Base-by-base conservation (phyloP, 2,113 vertebrate species). In the Nothocercus julius region DNA sequence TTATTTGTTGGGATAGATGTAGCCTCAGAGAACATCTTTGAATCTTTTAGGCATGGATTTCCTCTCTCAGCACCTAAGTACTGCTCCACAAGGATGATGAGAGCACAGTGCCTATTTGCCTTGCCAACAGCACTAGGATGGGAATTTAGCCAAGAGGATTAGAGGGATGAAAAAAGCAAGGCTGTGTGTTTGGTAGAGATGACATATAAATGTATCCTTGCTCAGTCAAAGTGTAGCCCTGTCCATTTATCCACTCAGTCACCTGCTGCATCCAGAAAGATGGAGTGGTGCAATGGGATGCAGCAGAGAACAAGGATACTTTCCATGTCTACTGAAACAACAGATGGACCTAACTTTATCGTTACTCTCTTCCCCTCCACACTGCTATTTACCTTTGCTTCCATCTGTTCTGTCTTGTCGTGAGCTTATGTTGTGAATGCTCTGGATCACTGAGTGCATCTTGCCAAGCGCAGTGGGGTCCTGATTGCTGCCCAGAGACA, bases 391-490 rank as follows among this genome's bases (percentile, higher is more conserved):
- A 83, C 96, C 92, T 96, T 95, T 90, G 85, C 85, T 80, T 93
- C 95, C 90, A 94, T 96, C 95, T 96, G 96, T 74, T 95, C 92
- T 74, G 42, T 89, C 72, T 92, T 96, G 96, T 93, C 81, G 53
- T 54, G 67, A 93, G 82, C 81, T 95, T 92, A 89, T 96, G 95
- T 84, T 93, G 80, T 86, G 77, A 95, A 87, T 76, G 44, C 91
- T 92, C 81, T 91, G 92, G 86, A 91, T 95, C 89, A 91, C 81
- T 32, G 12, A 87, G 62, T 91, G 74, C 58, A 85, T 62, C 84
- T 91, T 93, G 92, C 94, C 86, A 92, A 89, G 58, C 92, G 89
- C 84, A 49, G 67, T 85, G 78, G 84, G 70, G 67, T 85, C 85
- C 84, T 76, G 91, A 93, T 93, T 92, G 92, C 89, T 92, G 87